Percentiles rank a stretch among this genome's conserved stretches.
Conservation (phyloP, 1,140 invertebrate genomes). For the Bemisia tabaci region DNA sequence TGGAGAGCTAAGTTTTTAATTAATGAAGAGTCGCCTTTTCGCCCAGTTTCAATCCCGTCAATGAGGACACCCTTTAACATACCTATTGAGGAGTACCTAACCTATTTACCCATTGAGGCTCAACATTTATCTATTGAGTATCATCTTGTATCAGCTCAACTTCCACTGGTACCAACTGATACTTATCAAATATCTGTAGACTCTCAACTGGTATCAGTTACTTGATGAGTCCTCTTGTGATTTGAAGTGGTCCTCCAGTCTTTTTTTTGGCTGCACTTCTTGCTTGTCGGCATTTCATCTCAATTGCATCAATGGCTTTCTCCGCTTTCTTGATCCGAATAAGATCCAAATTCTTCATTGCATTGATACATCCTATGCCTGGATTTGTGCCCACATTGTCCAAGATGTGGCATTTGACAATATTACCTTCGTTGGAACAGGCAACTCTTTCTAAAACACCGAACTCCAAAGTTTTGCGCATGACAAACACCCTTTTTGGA, state of each 20-base stretch:
- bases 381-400: neutral
- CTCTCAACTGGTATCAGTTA: no score
- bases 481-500: slow-evolving; percentile 18
- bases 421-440: slow-evolving; percentile 1
- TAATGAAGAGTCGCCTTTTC: no score
- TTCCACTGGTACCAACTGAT: no score
- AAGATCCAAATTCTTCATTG: neutral
- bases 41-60: no score
- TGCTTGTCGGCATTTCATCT: neutral
- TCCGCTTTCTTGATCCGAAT: neutral
- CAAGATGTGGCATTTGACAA: neutral
- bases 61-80: no score
- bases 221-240: neutral
- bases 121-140: no score
- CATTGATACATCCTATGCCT: neutral
- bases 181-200: no score
- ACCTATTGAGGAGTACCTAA: no score
- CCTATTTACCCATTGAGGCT: no score
- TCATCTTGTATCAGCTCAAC: no score
- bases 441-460: slow-evolving; percentile 12
- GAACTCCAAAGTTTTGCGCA: slow-evolving; percentile 11
- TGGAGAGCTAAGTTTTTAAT: no score
- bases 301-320: neutral
- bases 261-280: neutral
- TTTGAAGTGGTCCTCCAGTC: neutral